Evolutionary conservation across 2,888 invertebrate genomes (phyloP).

Genomic region (Carterocephalus palaemon): DNA sequence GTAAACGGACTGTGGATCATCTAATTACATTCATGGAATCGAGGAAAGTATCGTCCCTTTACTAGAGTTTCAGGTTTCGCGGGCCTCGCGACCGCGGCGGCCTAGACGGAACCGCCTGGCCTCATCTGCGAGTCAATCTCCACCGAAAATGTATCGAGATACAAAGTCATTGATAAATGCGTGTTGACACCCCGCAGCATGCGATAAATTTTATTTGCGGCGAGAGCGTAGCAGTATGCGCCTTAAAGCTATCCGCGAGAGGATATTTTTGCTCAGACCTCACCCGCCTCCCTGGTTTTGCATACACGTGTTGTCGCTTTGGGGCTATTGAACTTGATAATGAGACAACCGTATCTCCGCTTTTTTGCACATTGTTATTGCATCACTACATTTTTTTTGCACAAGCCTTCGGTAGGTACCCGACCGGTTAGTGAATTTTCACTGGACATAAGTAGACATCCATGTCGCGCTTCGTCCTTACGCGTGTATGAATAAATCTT

Average conservation of each 20-base stretch:
- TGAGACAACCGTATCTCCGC: conserved; percentile 66
- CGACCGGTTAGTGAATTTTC: conserved; percentile 35
- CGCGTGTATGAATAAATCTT: too few species aligned
- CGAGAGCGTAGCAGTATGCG: conserved; percentile 55
- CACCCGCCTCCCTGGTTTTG: conserved; percentile 56
- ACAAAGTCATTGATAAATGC: conserved; percentile 68
- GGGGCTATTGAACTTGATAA: conserved; percentile 79
- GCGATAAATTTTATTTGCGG: conserved; percentile 62
- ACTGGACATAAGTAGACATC: conserved; percentile 25
- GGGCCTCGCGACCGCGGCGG: conserved; percentile 6
- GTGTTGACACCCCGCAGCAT: conserved; percentile 64
- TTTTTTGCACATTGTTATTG: conserved; percentile 63
- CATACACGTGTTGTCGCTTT: conserved; percentile 74
- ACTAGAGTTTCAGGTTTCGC: conserved; percentile 1
- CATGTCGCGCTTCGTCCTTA: conserved; percentile 10
- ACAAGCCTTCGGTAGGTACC: conserved; percentile 28
- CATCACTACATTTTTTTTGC: conserved; percentile 62
- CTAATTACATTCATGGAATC: conserved; percentile 64
- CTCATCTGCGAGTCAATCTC: conserved; percentile 53
- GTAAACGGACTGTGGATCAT: conserved; percentile 63
- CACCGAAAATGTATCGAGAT: conserved; percentile 45
- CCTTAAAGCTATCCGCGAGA: conserved; percentile 58
- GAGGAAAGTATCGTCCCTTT: conserved; percentile 70
- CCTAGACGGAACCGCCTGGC: conserved; percentile 39
- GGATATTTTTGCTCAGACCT: conserved; percentile 60